Evolutionary conservation across 1,140 invertebrate genomes (phyloP).

Genomic region (Drosophila mayri): DNA sequence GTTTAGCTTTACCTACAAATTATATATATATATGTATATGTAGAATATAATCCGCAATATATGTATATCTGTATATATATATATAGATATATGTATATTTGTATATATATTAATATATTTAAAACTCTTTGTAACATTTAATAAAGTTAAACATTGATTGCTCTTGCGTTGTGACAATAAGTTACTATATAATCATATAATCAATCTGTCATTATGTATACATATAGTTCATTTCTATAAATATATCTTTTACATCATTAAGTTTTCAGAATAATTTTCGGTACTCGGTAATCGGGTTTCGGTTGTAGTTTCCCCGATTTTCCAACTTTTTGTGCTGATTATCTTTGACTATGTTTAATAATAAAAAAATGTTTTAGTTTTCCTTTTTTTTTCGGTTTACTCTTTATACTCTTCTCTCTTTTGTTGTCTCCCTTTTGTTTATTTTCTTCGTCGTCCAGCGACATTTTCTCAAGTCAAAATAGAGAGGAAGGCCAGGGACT

Average conservation of each 20-base stretch:
- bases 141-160: conserved; percentile 81
- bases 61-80: conserved; percentile 38
- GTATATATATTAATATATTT: conserved; percentile 47
- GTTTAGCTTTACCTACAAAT: conserved; percentile 39
- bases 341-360: conserved; percentile 57
- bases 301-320: neutral
- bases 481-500: conserved; percentile 20
- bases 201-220: conserved; percentile 57
- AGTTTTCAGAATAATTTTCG: conserved; percentile 8
- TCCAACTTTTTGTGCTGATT: conserved; percentile 48
- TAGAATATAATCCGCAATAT: conserved; percentile 44
- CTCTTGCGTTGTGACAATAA: conserved; percentile 81
- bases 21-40: conserved; percentile 34
- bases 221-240: conserved; percentile 61
- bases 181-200: conserved; percentile 57
- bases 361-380: conserved; percentile 47
- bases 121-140: conserved; percentile 77
- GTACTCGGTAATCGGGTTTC: neutral
- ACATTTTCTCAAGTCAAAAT: conserved; percentile 68
- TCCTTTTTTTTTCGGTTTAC: neutral
- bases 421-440: conserved; percentile 1
- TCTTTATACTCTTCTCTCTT: conserved; percentile 4
- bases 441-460: conserved; percentile 73
- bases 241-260: conserved; percentile 45
- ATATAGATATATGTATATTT: conserved; percentile 11